Base-by-base conservation (phyloP, 2,888 invertebrate genomes). In the Prosapia bicincta region DNA sequence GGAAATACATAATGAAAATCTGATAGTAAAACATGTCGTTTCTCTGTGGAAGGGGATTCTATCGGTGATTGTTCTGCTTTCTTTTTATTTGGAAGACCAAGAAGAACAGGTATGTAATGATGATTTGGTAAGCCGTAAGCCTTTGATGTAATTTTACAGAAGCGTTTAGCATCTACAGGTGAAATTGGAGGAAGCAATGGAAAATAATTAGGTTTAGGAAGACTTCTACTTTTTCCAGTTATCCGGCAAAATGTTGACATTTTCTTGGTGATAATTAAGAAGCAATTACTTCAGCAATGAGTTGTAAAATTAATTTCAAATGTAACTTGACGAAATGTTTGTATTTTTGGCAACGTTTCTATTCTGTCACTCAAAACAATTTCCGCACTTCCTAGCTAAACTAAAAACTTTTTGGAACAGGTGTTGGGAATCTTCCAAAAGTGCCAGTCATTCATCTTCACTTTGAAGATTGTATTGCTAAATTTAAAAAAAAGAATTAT, bases 141-240 rank as follows among this genome's bases (percentile, higher is more conserved):
- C 83, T 93, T 93, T 76, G 93, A 92, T 70, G 93, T 93, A 81
- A 94, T 92, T 80, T 92, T 89, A 85, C 93, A 93, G 84, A 91
- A 90, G 78, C 93, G 88, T 82, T 92, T 90, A 0, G 94, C 94
- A 83, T 94, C 93, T n/a, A 92, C 93, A 15, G 94, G 93, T 70
- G 93, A 93, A 78, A 94, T 91, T 3, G 94, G 93, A 68, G 93
- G 92, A 80, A 94, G 87, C 72, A 94, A 87, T 24, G 94, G 94
- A 83, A 94, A 92, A 84, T 93, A 94, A 85, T 94, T 93, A 73
- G 93, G 93, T 83, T 93, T 91, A 72, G 93, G 94, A 82, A 94
- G 89, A 82, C 92, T 91, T 81, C 92, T 89, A 85, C 93, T 92
- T 84, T 90, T 90, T 82, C 93, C 92, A 77, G 94, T 94, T 81